Percentiles rank a stretch among this genome's conserved stretches.
Conservation (phyloP, 2,888 invertebrate species). For the Blomia tropicalis region DNA sequence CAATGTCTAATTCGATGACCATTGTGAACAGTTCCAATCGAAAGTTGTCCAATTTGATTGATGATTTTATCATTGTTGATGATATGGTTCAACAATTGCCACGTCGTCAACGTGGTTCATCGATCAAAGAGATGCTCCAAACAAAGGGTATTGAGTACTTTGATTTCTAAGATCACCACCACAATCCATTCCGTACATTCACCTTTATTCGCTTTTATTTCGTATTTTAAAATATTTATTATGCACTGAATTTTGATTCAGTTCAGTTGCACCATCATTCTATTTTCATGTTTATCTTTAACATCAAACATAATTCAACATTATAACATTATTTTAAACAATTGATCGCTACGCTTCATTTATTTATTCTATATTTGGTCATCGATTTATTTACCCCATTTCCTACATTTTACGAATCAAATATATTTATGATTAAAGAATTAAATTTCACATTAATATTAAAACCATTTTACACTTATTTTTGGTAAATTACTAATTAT, state of each 20-base stretch:
- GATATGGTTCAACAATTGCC: neutral
- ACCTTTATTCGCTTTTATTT: too few species aligned
- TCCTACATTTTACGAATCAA: neutral
- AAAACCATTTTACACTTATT: too few species aligned
- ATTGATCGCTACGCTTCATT: too few species aligned
- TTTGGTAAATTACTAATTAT: neutral
- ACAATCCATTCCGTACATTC: neutral
- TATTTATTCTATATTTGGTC: neutral
- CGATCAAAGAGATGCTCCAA: neutral
- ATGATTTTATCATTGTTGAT: neutral
- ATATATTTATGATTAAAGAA: neutral
- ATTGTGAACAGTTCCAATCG: neutral
- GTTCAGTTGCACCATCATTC: neutral
- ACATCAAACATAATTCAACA: too few species aligned
- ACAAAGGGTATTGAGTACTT: slow-evolving; percentile 4
- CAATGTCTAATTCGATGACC: neutral
- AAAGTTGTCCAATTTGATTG: neutral
- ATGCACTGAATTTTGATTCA: too few species aligned
- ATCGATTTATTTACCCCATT: neutral
- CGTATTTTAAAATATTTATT: too few species aligned
- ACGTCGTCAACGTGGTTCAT: neutral
- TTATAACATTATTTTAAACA: too few species aligned
- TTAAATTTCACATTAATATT: too few species aligned
- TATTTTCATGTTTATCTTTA: neutral
- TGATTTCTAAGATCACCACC: neutral